Evolutionary conservation across 1,140 invertebrate species (phyloP), one percentile per base, ranked within the genome.

Genomic region (Lepidurus couesii): DNA sequence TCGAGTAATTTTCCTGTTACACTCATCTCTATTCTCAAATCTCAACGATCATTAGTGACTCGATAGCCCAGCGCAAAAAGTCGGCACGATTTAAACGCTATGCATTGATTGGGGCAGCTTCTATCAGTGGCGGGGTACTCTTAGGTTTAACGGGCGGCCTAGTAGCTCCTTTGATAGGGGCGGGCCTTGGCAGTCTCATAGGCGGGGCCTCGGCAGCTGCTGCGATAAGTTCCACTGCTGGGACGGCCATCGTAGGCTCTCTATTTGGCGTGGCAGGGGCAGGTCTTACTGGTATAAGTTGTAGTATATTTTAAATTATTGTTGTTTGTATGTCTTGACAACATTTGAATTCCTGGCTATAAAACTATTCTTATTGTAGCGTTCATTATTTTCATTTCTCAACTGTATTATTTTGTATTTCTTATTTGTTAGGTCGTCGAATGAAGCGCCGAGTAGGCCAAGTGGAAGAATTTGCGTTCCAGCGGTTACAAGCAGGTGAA

Each of bases 371-470:
- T 9, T 0, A 75, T 45, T 76, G 13, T 42, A 11, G 16, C 7
- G n/a, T n/a, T 78, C 74, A 42, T 80, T 75, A 76, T 83, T 79
- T 80, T 81, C 16, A 1, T 10, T 6, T 13, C 1, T 1, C 13
- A 21, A n/a, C 21, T n/a, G 21, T 65, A 13, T 74, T 42, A 9
- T 75, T 13, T 13, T 80, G 34, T 34, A 34, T 34, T 34, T 34
- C 3, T 34, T 34, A 34, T 73, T 80, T 82, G 81, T 76, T 81
- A 89, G 90, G 90, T 34, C 90, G 88, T 81, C 91, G 91, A 85
- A 92, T 92, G 91, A 89, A 91, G 78, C 91, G 90, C 83, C 83
- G 91, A 80, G 89, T 91, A 75, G 91, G 91, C 26, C 89, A 90
- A 80, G 86, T 91, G n/a, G 90, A 91, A 84, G 90, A 92, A 83